Base-by-base conservation (phyloP, 2,113 vertebrate species). In the Microcebus tavaratra region DNA sequence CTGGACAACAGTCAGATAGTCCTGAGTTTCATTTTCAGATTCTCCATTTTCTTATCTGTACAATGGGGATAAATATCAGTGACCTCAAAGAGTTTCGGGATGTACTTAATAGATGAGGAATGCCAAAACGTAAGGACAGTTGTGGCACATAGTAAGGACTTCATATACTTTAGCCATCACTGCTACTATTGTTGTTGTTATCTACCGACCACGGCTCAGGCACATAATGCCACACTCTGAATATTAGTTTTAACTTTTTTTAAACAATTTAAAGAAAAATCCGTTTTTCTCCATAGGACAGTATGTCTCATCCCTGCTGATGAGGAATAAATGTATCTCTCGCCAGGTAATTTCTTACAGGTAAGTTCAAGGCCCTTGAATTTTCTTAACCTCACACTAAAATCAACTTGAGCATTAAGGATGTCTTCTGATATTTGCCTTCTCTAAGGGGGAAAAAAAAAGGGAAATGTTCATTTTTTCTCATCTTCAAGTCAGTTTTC, bases 401-500 rank as follows among this genome's bases (percentile, higher is more conserved):
- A 80, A 70, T 78, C 42, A 96, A 76, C 18, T 59, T 55, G 25
- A 25, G 29, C 61, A 3, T 48, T 76, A 59, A 67, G 0, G 59
- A 86, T 76, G 76, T 87, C 50, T 65, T 89, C 61, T 53, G 42
- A 73, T 93, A 91, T 87, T 67, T 82, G 10, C 68, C 55, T 86
- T 81, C 21, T 57, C 57, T 61, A 34, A 61, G 50, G 87, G 31
- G 50, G 42, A 20, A 31, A 70, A 23, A 23, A 45, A 57, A 25
- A 4, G 17, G 2, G 57, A 42, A 84, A 73, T 48, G 7, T 3
- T 94, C 42, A 48, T 91, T 83, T 92, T 90, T 57, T n/a, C 67
- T 89, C 80, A 50, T 86, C 59, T 94, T 89, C 88, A 94, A 97
- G 83, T 76, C 75, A 80, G 63, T 90, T 93, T 96, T 95, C 63